phyloP scores from a whole-genome alignment of 37 sponge, comb jelly and placozoan species.

The Ianthella basta region DNA sequence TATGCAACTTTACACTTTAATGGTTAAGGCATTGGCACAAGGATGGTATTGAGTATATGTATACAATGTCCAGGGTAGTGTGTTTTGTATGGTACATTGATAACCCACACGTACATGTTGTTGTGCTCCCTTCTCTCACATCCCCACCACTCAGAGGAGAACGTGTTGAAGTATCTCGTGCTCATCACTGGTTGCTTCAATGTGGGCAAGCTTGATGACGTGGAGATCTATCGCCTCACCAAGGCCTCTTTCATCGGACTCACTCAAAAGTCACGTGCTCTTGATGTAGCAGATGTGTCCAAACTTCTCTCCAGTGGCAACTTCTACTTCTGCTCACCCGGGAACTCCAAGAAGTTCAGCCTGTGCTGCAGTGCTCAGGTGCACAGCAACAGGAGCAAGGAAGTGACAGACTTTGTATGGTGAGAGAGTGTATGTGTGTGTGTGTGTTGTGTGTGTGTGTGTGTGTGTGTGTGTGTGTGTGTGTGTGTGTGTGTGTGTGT shows the following conservation, averaged over 20 bases:
- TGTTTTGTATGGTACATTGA: no score
- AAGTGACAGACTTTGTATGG: slow-evolving; percentile 64
- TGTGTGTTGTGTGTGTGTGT: neutral
- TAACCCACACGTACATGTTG: no score
- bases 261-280: slow-evolving; percentile 14
- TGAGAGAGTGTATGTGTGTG: slow-evolving; percentile 21
- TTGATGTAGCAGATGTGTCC: slow-evolving; percentile 63
- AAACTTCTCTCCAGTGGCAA: slow-evolving; percentile 72
- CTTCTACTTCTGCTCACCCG: slow-evolving; percentile 78
- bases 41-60: no score
- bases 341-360: slow-evolving; percentile 45
- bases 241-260: slow-evolving; percentile 63
- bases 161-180: slow-evolving; percentile 57
- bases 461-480: neutral
- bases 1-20: no score
- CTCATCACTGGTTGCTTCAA: slow-evolving; percentile 70
- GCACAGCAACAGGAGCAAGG: slow-evolving; percentile 24
- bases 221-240: slow-evolving; percentile 77
- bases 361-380: slow-evolving; percentile 61
- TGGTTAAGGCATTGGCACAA: no score
- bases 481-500: neutral
- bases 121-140: neutral
- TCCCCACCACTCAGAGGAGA: neutral
- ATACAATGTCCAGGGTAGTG: no score
- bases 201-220: slow-evolving; percentile 70